Base-by-base conservation (phyloP, 2,888 invertebrate species). In the Cephus rjabovi region DNA sequence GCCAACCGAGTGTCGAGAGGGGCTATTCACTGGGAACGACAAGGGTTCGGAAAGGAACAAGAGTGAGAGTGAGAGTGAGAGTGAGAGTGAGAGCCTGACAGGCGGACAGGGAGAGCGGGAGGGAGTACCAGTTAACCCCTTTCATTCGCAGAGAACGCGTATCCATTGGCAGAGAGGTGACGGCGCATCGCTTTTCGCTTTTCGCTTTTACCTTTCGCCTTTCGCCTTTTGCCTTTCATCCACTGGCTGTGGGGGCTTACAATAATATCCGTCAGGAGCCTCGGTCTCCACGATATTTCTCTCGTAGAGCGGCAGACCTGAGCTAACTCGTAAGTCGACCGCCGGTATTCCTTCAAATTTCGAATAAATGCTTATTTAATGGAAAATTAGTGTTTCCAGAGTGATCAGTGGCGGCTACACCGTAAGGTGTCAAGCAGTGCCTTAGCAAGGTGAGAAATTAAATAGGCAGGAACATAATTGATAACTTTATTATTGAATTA, bases 401-500 rank as follows among this genome's bases (percentile, higher is more conserved):
- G 79, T 76, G 73, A 74, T 79, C 79, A 69, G 76, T 74, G 81
- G 34, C n/a, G 40, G 30, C 56, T 73, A 82, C 40, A 77, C 76
- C 79, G 69, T 75, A n/a, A 75, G 33, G 73, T 77, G 82, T 80
- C 83, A 85, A 85, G 82, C 81, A 83, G 82, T 75, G 78, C 80
- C 79, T 40, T 68, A 75, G 40, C 76, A 74, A 33, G 31, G 70
- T 30, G 30, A 33, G 70, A 33, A 30, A 70, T 78, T 78, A 68
- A 76, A 76, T 31, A 33, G 34, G 40, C 75, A n/a, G 80, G 77
- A 79, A 69, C 74, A 80, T 85, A 86, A 87, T 86, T 87, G 86
- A 86, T 86, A 82, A 82, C 79, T 85, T 85, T 85, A 85, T 87
- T 81, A 87, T 87, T 83, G 85, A 85, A 87, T 86, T 84, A 87